Evolutionary conservation across 2,888 invertebrate species (phyloP), one percentile per base, ranked within the genome.

Genomic region (Prenolepis imparis): DNA sequence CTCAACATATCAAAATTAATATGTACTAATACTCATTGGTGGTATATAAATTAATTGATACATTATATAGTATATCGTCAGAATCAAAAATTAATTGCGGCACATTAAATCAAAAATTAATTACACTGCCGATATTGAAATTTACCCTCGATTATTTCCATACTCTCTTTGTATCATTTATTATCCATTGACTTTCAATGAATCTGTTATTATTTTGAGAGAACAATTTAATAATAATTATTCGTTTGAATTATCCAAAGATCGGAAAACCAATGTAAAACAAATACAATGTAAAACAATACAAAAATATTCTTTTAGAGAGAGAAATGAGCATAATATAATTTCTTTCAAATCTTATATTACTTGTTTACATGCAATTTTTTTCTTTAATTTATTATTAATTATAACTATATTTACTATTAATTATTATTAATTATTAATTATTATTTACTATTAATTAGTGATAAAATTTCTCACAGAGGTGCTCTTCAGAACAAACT

Each of bases 151-250:
- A 48, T 52, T 21, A 18, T 32, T 18, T 11, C 48, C 21, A 59
- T 48, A 11, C 44, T 48, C 48, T 36, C 24, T 39, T 48, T 32
- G 3, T 18, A 39, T 18, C n/a, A 52, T 24, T 52, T 39, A 66
- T 66, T 66, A 67, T 36, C 48, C n/a, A 48, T 48, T 48, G 48
- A n/a, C n/a, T 48, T n/a, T 48, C n/a, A 48, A 48, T 48, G 8
- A 48, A 8, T 48, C 8, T 1, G n/a, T 48, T 48, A n/a, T 52
- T 52, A 52, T 75, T 24, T 52, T 39, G 24, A 67, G 24, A 67
- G 1, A 28, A 9, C 9, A n/a, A 77, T 67, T 52, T 12, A n/a
- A 52, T 41, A 28, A 12, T 39, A 67, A 77, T 64, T 32, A 64
- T 64, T 63, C 15, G 61, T 61, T 61, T 44, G 8, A 36, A 36